A percentile compares a stretch with the other conserved stretches of the same genome.
phyloP scores from a whole-genome alignment of 2,888 invertebrate species.

The Tridacna gigas region DNA sequence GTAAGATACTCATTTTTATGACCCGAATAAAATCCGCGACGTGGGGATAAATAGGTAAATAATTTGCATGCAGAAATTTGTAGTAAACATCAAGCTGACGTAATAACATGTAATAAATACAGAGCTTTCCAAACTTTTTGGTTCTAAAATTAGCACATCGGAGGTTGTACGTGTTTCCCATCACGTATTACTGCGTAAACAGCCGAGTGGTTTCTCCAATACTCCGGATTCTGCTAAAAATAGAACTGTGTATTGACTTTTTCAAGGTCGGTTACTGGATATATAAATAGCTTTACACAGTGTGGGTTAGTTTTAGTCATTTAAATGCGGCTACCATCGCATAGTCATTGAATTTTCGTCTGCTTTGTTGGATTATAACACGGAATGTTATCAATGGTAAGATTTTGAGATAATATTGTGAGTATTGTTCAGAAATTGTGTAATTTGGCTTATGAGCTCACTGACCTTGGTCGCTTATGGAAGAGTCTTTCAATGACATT shows the following conservation, averaged over 20 bases:
- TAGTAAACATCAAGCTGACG: not conserved
- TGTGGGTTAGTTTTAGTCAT: not conserved
- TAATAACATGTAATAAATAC: not conserved
- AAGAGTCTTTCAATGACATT: slow-evolving; percentile 20
- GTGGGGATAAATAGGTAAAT: too few relatives aligned
- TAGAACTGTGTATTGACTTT: slow-evolving; percentile 34
- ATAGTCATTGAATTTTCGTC: slow-evolving; percentile 11
- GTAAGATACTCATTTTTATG: too few relatives aligned
- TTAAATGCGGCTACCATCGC: not conserved
- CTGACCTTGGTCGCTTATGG: not conserved
- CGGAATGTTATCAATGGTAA: not conserved
- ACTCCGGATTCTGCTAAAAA: slow-evolving; percentile 22
- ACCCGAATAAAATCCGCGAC: too few relatives aligned
- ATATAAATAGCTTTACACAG: slow-evolving; percentile 33
- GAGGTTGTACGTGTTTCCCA: slow-evolving; percentile 8
- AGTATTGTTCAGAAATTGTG: too few relatives aligned
- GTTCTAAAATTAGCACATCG: not conserved
- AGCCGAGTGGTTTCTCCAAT: slow-evolving; percentile 21
- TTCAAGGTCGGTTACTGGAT: slow-evolving; percentile 42
- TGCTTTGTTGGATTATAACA: slow-evolving; percentile 2
- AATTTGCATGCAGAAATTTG: not conserved
- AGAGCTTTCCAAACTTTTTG: not conserved
- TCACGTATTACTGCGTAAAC: not conserved
- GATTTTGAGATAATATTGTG: not conserved
- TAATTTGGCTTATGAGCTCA: not conserved